These are phyloP conservation scores for Pseudochaenichthys georgianus DNA, from an alignment of 2,797 vertebrate genomes.

Conservation along the genomic window DNA sequence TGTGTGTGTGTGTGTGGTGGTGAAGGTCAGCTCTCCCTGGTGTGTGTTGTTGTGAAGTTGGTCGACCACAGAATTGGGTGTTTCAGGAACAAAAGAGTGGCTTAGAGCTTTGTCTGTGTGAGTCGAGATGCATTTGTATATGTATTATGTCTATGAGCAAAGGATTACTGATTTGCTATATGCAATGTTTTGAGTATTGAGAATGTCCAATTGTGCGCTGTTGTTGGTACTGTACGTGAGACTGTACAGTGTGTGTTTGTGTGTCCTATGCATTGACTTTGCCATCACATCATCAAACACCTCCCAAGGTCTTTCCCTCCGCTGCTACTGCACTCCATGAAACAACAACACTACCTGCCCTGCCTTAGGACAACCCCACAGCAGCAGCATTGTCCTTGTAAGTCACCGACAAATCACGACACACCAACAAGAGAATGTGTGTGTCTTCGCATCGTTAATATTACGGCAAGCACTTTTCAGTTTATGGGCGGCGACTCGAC, in stretches of 20 bases:
- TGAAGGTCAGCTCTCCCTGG: too few relatives aligned
- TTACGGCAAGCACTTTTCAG: conserved; percentile 36
- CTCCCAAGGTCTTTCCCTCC: conserved; percentile 87
- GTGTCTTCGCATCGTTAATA: conserved; percentile 53
- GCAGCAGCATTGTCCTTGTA: conserved; percentile 14
- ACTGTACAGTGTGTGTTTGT: conserved; percentile 9
- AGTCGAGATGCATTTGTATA: not conserved
- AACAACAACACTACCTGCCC: conserved; percentile 31
- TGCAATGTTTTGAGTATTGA: not conserved
- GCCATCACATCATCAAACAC: conserved; percentile 71
- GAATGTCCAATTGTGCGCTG: not conserved
- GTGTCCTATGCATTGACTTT: conserved; percentile 79
- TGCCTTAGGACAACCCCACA: conserved; percentile 43
- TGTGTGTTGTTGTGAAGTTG: too few relatives aligned
- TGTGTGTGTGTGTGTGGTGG: too few relatives aligned
- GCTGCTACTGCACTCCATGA: conserved; percentile 56
- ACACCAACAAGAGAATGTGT: conserved; percentile 46
- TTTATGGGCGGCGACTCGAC: conserved; percentile 63
- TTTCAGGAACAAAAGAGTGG: too few relatives aligned
- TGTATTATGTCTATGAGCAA: not conserved
- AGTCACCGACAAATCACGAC: conserved; percentile 29
- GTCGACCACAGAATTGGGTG: too few relatives aligned
- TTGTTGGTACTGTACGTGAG: not conserved
- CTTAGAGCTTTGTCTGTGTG: too few relatives aligned
- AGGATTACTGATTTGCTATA: not conserved